Conservation (phyloP, 2,797 vertebrate species). For the Sebastes matsubarae region DNA sequence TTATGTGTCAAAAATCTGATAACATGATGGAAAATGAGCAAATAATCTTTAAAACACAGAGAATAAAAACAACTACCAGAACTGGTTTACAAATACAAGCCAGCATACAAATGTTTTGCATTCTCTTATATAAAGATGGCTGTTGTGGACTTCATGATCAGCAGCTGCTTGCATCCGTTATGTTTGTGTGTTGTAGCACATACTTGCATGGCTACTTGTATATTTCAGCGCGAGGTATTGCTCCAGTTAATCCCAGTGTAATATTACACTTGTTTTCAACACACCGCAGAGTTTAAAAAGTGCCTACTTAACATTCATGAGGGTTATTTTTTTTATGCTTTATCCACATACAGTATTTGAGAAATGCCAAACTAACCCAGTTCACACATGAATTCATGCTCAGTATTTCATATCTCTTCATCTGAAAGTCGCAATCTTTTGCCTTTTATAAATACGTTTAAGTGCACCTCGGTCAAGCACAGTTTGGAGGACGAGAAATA, state of each 20-base stretch:
- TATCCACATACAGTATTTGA: constrained; percentile 15
- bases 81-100: constrained; percentile 7
- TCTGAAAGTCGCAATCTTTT: constrained; percentile 55
- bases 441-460: constrained; percentile 75
- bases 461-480: constrained; percentile 70
- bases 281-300: constrained; percentile 55
- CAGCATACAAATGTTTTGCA: constrained; percentile 17
- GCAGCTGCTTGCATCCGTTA: constrained; percentile 30
- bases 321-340: constrained; percentile 23
- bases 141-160: constrained; percentile 35
- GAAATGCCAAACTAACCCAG: constrained; percentile 10
- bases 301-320: constrained; percentile 48
- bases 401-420: constrained; percentile 59
- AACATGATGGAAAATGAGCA: constrained; percentile 1
- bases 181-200: constrained; percentile 20
- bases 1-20: constrained; percentile 6
- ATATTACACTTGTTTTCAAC: constrained; percentile 36
- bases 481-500: constrained; percentile 47
- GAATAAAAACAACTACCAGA: constrained; percentile 7
- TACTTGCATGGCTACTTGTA: constrained; percentile 31
- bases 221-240: constrained; percentile 52
- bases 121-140: constrained; percentile 20
- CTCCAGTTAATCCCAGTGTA: constrained; percentile 54
- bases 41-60: constrained; percentile 6
- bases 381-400: constrained; percentile 38